phyloP scores from a whole-genome alignment of 2,797 vertebrate species.

The Prunella strophiata region DNA sequence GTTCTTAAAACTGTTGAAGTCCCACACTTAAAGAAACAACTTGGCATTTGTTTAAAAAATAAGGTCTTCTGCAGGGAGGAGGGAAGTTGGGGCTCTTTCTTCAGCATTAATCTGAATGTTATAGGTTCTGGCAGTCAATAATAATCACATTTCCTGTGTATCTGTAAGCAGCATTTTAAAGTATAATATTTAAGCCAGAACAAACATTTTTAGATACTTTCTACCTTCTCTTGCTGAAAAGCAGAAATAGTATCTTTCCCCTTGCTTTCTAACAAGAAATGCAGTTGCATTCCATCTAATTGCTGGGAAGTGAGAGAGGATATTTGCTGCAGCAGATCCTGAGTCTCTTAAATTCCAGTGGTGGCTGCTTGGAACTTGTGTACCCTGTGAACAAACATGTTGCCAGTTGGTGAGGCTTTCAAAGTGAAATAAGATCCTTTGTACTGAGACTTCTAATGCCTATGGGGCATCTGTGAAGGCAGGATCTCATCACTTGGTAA shows the following conservation, averaged over 20 bases:
- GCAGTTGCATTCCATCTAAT: neutral
- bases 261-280: neutral
- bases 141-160: neutral
- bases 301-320: neutral
- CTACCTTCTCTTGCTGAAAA: neutral
- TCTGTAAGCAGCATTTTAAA: neutral
- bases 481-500: neutral
- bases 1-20: neutral
- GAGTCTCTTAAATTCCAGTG: neutral
- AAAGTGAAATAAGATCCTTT: neutral
- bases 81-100: neutral
- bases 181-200: neutral
- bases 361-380: neutral
- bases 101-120: neutral
- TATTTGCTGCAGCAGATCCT: neutral
- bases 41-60: neutral
- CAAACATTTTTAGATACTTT: neutral
- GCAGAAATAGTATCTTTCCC: neutral
- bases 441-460: neutral
- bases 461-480: neutral
- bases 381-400: neutral
- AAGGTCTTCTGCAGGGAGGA: fast-evolving
- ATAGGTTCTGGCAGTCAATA: neutral
- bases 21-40: neutral
- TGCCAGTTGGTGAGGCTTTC: neutral